A percentile compares a stretch with the other conserved stretches of the same genome.
Evolutionary conservation across 64 coral and sea anemone genomes (phyloP).

Genomic region (Pocillopora damicornis): DNA sequence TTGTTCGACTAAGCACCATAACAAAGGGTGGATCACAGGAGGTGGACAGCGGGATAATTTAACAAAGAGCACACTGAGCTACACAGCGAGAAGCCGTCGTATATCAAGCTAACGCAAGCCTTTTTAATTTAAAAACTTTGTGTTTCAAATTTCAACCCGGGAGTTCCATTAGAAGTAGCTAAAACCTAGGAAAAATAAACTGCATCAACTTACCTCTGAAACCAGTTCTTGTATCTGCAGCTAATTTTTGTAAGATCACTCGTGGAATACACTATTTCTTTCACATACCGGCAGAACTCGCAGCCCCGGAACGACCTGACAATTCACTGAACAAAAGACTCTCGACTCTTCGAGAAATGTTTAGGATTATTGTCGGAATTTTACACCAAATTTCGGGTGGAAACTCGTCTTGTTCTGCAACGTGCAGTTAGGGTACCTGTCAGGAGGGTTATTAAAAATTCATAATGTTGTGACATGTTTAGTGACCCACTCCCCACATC

Average conservation of each 20-base stretch:
- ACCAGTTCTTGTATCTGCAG: background rate
- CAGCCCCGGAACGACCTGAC: background rate
- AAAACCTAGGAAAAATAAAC: background rate
- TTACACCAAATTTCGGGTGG: slow-evolving; percentile 20
- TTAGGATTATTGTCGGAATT: background rate
- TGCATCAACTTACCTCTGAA: slow-evolving; percentile 20
- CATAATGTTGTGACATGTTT: slow-evolving; percentile 12
- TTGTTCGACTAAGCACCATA: no score
- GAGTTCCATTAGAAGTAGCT: background rate
- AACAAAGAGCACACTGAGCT: background rate
- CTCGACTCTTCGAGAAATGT: background rate
- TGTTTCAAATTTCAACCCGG: background rate
- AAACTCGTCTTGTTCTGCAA: slow-evolving; percentile 1
- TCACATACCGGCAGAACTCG: slow-evolving; percentile 9
- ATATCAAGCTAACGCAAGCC: no score
- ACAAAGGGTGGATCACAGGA: no score
- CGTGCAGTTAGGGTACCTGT: slow-evolving; percentile 25
- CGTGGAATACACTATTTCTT: background rate
- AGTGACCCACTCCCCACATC: background rate
- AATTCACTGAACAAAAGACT: background rate
- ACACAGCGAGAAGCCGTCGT: background rate
- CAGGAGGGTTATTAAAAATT: slow-evolving; percentile 14
- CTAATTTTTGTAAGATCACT: background rate
- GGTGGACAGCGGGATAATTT: background rate
- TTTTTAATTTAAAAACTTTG: background rate